Base-by-base conservation (phyloP, 2,797 vertebrate species). In the Phoeniculus purpureus region DNA sequence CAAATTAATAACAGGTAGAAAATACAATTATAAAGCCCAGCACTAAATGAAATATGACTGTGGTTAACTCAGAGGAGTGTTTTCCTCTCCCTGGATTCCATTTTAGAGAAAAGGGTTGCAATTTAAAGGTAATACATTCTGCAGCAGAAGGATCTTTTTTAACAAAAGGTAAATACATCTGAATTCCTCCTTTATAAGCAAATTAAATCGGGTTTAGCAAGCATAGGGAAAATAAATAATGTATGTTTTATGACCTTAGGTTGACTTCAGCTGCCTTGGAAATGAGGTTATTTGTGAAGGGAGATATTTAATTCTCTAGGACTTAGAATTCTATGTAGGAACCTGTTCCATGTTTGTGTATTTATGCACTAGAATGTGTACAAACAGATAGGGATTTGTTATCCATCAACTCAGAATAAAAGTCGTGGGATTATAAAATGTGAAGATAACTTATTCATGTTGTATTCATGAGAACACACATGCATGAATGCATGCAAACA, bases 21-120 rank as follows among this genome's bases (percentile, higher is more conserved):
- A 94, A 95, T 72, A 55, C 60, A n/a, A 66, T 82, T 93, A 84
- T 55, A 72, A 78, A 90, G 6, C 21, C 75, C 32, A 75, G 20
- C 9, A 76, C 51, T 82, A 82, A 89, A 66, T 87, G 9, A 94
- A 94, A 72, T 87, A 51, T 43, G 40, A 47, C 45, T 75, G 23
- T 32, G 13, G 29, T 68, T 55, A 84, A 59, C 9, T 87, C 18
- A 16, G 47, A 73, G 6, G 12, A 85, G 9, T 6, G 10, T 58
- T 89, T 86, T 4, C 77, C 7, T 74, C 55, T 78, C 48, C 10
- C 29, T 77, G 26, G 7, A 45, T 74, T 81, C 18, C 16, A 12
- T 56, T 80, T 85, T n/a, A 72, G 66, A 66, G 45, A n/a, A 22
- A 75, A 86, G 48, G 45, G 60, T 82, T 51, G 43, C 1, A 67